Evolutionary conservation across 2,113 vertebrate genomes (phyloP).

Genomic region (Proteles cristata): DNA sequence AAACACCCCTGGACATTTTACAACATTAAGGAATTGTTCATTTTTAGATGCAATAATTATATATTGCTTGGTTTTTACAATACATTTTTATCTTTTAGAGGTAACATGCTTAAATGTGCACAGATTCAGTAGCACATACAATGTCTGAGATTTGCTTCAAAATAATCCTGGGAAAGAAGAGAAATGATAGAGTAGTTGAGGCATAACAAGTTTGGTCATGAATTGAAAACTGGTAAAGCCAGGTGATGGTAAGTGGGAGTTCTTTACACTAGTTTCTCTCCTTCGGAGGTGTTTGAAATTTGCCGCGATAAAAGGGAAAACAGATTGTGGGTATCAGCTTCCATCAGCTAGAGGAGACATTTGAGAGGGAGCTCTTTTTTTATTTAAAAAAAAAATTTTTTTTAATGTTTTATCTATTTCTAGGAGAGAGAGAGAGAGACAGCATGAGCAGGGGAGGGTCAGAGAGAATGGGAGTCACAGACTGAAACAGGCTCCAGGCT

Average conservation of each 20-base stretch:
- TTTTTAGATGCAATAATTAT: not conserved
- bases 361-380: not conserved
- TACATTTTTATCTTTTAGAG: not conserved
- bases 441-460: too few species aligned
- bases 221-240: not conserved
- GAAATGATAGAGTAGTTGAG: not conserved
- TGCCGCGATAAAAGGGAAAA: not conserved
- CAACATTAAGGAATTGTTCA: not conserved
- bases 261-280: not conserved
- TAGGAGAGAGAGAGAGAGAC: too few species aligned
- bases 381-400: too few species aligned
- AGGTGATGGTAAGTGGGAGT: not conserved
- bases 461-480: too few species aligned
- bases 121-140: not conserved
- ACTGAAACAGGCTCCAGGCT: too few species aligned
- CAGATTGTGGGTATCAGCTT: not conserved
- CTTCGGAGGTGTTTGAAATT: constrained; percentile 3
- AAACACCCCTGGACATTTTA: not conserved
- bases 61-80: not conserved
- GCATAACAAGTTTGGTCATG: not conserved
- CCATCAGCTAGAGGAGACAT: not conserved
- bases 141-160: not conserved
- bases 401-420: too few species aligned
- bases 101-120: not conserved
- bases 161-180: not conserved